Percentiles rank a stretch among this genome's conserved stretches.
Evolutionary conservation across 1,140 invertebrate genomes (phyloP).

Genomic region (Bombus balteatus): DNA sequence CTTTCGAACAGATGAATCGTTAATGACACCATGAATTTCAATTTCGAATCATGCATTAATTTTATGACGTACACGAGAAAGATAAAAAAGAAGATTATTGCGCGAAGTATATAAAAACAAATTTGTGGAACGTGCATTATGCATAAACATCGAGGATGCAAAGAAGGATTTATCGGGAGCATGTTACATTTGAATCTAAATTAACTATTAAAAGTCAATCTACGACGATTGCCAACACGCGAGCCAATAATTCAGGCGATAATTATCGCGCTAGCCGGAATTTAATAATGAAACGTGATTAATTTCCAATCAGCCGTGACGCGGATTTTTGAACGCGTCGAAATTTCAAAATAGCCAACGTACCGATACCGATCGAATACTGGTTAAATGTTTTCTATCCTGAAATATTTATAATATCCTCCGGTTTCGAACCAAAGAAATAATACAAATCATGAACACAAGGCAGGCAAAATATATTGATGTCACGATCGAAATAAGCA

Average conservation of each 20-base stretch:
- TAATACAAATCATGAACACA: not conserved
- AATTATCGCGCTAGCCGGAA: not conserved
- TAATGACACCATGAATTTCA: not conserved
- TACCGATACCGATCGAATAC: not conserved
- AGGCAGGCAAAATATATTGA: not conserved
- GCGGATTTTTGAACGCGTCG: not conserved
- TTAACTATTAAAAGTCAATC: conserved; percentile 16
- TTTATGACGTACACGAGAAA: no score
- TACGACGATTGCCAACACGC: not conserved
- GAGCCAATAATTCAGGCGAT: not conserved
- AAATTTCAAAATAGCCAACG: not conserved
- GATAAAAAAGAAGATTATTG: not conserved
- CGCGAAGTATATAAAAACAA: no score
- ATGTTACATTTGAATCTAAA: conserved; percentile 5
- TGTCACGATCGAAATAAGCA: no score
- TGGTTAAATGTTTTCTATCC: not conserved
- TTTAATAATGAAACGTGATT: conserved; percentile 13
- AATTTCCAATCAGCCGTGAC: conserved; percentile 2
- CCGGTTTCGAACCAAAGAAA: not conserved
- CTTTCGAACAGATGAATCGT: not conserved
- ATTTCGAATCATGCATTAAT: not conserved
- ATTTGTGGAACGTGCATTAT: no score
- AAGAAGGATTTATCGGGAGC: not conserved
- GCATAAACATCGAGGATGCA: not conserved
- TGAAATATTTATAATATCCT: no score